Conservation (phyloP, 2,113 vertebrate genomes). For the Copsychus sechellarum region DNA sequence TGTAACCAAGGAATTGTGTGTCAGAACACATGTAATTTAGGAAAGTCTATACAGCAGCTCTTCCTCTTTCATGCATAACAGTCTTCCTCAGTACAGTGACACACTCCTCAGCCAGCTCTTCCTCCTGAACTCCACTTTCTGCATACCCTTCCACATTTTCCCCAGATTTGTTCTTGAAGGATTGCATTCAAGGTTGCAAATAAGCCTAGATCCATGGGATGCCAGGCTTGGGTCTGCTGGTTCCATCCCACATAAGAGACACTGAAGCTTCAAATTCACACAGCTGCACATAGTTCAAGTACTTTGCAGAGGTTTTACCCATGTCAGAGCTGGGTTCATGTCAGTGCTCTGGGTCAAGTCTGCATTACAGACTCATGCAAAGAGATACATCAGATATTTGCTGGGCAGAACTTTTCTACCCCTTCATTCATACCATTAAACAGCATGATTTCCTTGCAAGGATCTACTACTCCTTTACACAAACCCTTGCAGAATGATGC, state of each 20-base stretch:
- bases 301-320: not conserved
- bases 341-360: not conserved
- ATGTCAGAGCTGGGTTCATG: not conserved
- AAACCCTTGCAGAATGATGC: not conserved
- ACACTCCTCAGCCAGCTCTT: not conserved
- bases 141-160: not conserved
- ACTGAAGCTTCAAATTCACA: not conserved
- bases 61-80: not conserved
- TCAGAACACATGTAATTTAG: not conserved
- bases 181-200: not conserved
- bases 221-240: not conserved
- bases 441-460: not conserved
- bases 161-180: not conserved
- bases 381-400: not conserved
- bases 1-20: not conserved
- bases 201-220: not conserved
- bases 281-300: not conserved
- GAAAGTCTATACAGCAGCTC: not conserved
- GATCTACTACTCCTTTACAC: not conserved
- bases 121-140: not conserved
- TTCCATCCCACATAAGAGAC: not conserved
- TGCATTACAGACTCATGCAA: not conserved
- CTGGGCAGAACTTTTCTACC: not conserved
- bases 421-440: not conserved
- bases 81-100: not conserved